Evolutionary conservation across 2,797 vertebrate genomes (phyloP).

Genomic region (Todus mexicanus): DNA sequence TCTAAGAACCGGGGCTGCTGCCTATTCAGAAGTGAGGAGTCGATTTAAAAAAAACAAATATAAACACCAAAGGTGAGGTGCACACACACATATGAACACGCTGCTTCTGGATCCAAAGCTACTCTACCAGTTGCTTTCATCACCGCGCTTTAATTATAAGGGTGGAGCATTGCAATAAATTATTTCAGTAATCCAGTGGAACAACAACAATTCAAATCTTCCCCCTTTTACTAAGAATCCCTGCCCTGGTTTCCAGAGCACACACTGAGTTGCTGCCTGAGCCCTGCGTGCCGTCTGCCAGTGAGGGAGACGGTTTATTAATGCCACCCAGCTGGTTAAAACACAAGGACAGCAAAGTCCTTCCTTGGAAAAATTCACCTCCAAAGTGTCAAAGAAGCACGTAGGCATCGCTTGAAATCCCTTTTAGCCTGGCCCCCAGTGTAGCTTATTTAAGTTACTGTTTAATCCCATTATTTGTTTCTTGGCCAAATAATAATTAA

Average conservation of each 20-base stretch:
- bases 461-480: slow-evolving; percentile 32
- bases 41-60: slow-evolving; percentile 44
- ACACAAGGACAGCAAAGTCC: neutral
- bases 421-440: neutral
- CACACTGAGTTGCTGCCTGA: neutral
- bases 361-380: neutral
- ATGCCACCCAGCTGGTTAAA: neutral
- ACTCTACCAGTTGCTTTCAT: slow-evolving; percentile 72
- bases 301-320: neutral
- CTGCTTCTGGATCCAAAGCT: slow-evolving; percentile 58
- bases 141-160: slow-evolving; percentile 61
- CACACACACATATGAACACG: slow-evolving; percentile 2
- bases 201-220: slow-evolving; percentile 69
- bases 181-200: slow-evolving; percentile 69
- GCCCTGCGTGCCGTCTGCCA: neutral
- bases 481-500: slow-evolving; percentile 42
- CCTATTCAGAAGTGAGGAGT: slow-evolving; percentile 11
- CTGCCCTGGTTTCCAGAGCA: slow-evolving; percentile 60
- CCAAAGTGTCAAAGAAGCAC: neutral
- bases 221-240: slow-evolving; percentile 60
- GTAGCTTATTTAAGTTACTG: neutral
- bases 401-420: neutral
- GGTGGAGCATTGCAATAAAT: slow-evolving; percentile 72
- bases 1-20: slow-evolving; percentile 63
- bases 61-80: slow-evolving; percentile 53